phyloP scores from a whole-genome alignment of 2,113 vertebrate genomes.

The Benitochromis conjunctus region DNA sequence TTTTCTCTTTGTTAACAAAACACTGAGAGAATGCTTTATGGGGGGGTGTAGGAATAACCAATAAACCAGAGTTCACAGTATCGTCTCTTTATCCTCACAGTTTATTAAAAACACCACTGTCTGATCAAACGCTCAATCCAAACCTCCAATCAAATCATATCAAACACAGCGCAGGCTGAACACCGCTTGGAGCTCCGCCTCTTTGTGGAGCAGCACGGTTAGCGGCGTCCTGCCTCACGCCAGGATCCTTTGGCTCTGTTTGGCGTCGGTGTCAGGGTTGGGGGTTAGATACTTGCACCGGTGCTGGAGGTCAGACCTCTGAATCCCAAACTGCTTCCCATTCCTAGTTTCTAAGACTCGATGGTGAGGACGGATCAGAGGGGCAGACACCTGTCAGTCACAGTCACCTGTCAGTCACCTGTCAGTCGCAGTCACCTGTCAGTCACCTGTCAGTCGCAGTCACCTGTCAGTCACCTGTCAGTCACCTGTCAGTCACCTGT shows the following conservation, averaged over 20 bases:
- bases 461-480: too few species aligned
- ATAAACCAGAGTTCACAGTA: background rate
- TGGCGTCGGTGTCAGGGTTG: accelerated
- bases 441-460: background rate
- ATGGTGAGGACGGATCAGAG: accelerated
- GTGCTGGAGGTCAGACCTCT: background rate
- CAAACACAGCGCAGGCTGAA: background rate
- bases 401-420: too few species aligned
- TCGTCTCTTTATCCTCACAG: background rate
- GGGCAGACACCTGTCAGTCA: background rate
- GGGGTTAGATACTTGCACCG: too few species aligned
- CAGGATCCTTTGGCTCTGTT: background rate
- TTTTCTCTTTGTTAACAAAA: background rate
- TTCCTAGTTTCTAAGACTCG: background rate
- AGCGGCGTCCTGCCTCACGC: background rate
- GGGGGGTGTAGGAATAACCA: background rate
- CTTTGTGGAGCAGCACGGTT: background rate
- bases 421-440: background rate
- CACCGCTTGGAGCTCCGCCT: too few species aligned
- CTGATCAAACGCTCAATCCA: background rate
- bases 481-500: background rate
- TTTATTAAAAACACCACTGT: background rate
- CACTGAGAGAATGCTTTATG: background rate
- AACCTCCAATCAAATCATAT: background rate
- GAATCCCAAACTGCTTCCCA: accelerated